Evolutionary conservation across 23 tunicate species (phyloP), one percentile per base, ranked within the genome.

Genomic region (Halocynthia roretzi): DNA sequence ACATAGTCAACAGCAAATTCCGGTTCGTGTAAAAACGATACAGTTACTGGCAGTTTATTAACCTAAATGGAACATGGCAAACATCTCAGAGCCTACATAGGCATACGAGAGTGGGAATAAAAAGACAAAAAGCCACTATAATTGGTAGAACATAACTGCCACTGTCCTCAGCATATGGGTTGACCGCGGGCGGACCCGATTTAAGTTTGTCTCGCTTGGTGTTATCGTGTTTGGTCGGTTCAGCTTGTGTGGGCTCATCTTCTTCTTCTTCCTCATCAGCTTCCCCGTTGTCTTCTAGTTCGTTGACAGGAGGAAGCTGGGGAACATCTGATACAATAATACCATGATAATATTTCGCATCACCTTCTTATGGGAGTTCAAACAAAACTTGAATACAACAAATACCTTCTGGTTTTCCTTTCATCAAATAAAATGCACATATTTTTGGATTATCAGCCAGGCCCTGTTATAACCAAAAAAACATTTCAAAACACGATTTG

Each of bases 391-490:
- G 1, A 31, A 31, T 31, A 31, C 44, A 31, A 31, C n/a, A 60
- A 71, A 77, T 66, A 87, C 94, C 94, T 40, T 78, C 87, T 7
- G 62, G 55, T 6, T 82, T 82, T 10, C 98, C 98, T 68, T 86
- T 82, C 85, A 92, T 71, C 53, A 92, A 65, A 73, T 92, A 92
- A 81, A 92, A 92, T 0, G 98, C 98, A 70, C 98, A 92, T 5
- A 92, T 82, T 77, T 92, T 92, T 54, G 98, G 98, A 69, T 92
- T 92, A 65, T 92, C 98, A 56, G 93, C 92, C 14, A 23, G 44
- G 9, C 94, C 94, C 94, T 87, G 80, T 14, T 51, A 40, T 50
- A 50, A 57, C 22, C 17, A 6, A 12, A 44, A 15, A 9, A 70
- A 6, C 56, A 71, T 71, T 71, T 71, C 44, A 60, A 60, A 60